A percentile compares a stretch with the other conserved stretches of the same genome.
Conservation (phyloP, 2,113 vertebrate species). For the Bombycilla garrulus region DNA sequence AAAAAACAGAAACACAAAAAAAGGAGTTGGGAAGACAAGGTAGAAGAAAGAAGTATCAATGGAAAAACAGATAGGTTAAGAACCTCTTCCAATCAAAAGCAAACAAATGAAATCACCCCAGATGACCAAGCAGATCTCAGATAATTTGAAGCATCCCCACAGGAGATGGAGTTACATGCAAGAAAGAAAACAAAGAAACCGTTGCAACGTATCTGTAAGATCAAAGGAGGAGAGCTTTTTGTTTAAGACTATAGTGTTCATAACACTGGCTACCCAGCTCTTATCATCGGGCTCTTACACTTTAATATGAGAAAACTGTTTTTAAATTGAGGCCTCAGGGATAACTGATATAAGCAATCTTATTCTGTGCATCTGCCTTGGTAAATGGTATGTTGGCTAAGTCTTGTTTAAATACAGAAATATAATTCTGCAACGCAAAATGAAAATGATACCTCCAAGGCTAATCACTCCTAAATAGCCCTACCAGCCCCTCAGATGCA, state of each 20-base stretch:
- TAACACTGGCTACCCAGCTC: not conserved
- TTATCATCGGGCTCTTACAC: conserved; percentile 20
- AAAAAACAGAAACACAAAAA: not conserved
- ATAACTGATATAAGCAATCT: conserved; percentile 44
- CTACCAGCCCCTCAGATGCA: not conserved
- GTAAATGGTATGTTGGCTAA: conserved; percentile 12
- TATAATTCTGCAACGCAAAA: not conserved
- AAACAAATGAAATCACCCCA: not conserved
- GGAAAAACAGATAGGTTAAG: not conserved
- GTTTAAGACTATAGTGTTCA: conserved; percentile 20
- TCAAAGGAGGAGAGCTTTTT: conserved; percentile 11
- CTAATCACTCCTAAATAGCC: conserved; percentile 20
- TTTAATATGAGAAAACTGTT: conserved; percentile 46
- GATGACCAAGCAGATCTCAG: not conserved
- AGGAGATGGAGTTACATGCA: not conserved
- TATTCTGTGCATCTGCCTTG: conserved; percentile 8
- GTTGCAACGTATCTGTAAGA: not conserved
- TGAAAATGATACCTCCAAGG: not conserved
- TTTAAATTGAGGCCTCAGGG: conserved; percentile 49
- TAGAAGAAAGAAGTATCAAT: not conserved
- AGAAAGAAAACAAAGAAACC: conserved; percentile 4
- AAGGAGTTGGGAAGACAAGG: not conserved
- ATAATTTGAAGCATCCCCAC: not conserved
- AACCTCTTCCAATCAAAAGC: not conserved
- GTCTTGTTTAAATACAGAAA: conserved; percentile 49